phyloP scores from a whole-genome alignment of 2,888 invertebrate genomes.

The Parnassius orleans region DNA sequence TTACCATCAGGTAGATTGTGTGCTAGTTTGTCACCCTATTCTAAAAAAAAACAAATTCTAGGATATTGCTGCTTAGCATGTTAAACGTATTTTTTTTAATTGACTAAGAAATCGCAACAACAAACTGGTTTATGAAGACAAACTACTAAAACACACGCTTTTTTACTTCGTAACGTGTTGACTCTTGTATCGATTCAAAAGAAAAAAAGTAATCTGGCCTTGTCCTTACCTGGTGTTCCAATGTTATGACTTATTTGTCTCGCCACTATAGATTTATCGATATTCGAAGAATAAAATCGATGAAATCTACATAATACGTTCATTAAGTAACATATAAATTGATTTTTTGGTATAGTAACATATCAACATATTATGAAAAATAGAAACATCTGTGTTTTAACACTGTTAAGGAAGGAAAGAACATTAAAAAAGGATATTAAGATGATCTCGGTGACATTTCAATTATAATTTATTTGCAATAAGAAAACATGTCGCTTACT shows the following conservation, averaged over 20 bases:
- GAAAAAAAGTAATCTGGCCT: conserved; percentile 50
- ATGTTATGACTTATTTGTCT: conserved; percentile 80
- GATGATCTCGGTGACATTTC: conserved; percentile 49
- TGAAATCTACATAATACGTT: conserved; percentile 67
- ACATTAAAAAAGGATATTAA: conserved; percentile 45
- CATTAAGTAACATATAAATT: conserved; percentile 69
- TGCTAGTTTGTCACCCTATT: too few species aligned
- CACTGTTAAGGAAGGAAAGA: conserved; percentile 59
- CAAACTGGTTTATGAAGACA: conserved; percentile 31
- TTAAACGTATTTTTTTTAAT: background rate
- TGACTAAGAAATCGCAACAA: conserved; percentile 22
- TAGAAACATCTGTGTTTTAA: conserved; percentile 53
- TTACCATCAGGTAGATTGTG: too few species aligned
- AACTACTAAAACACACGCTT: conserved; percentile 26
- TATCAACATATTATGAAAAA: conserved; percentile 43
- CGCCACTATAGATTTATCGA: conserved; percentile 66
- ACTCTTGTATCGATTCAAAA: conserved; percentile 51
- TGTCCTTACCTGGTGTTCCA: conserved; percentile 63
- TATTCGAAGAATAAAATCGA: conserved; percentile 61
- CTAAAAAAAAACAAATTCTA: too few species aligned
- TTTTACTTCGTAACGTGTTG: conserved; percentile 40
- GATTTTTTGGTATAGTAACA: conserved; percentile 56
- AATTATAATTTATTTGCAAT: conserved; percentile 45
- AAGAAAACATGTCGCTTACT: conserved; percentile 29
- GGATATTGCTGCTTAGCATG: too few species aligned